Percentiles rank a stretch among this genome's conserved stretches.
Evolutionary conservation across 2,888 invertebrate genomes (phyloP).

Genomic region (Conops quadrifasciatus): DNA sequence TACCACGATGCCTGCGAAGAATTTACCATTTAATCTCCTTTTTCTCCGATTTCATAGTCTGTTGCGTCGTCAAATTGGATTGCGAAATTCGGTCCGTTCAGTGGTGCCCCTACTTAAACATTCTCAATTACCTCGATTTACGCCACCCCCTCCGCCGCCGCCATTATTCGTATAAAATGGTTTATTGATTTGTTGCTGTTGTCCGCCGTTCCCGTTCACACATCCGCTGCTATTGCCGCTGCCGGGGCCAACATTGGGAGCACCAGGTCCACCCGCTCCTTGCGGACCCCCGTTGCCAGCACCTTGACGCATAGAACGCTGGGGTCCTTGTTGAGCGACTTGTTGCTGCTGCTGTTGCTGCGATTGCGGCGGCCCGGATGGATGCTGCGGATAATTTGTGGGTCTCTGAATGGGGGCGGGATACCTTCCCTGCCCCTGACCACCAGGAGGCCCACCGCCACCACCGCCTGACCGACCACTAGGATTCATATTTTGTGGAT

Average conservation of each 20-base stretch:
- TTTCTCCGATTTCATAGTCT: background rate
- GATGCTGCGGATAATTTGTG: constrained; percentile 64
- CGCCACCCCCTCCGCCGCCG: constrained; percentile 45
- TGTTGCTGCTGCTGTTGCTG: constrained; percentile 51
- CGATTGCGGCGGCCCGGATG: constrained; percentile 53
- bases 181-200: constrained; percentile 58
- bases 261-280: constrained; percentile 41
- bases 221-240: constrained; percentile 51
- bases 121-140: constrained; percentile 60
- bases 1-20: no score
- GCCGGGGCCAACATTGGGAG: constrained; percentile 49
- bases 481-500: constrained; percentile 51
- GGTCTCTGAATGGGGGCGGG: constrained; percentile 64
- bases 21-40: no score
- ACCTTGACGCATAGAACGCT: constrained; percentile 55
- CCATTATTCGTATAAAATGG: constrained; percentile 61
- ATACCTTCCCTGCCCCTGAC: constrained; percentile 59
- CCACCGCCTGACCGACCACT: constrained; percentile 42
- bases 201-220: constrained; percentile 45
- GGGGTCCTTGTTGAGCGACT: constrained; percentile 47
- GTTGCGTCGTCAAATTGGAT: background rate
- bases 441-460: constrained; percentile 41
- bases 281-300: constrained; percentile 39
- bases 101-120: background rate
- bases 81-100: background rate